Conservation (phyloP, 2,113 vertebrate species). For the Cygnus buccinator region DNA sequence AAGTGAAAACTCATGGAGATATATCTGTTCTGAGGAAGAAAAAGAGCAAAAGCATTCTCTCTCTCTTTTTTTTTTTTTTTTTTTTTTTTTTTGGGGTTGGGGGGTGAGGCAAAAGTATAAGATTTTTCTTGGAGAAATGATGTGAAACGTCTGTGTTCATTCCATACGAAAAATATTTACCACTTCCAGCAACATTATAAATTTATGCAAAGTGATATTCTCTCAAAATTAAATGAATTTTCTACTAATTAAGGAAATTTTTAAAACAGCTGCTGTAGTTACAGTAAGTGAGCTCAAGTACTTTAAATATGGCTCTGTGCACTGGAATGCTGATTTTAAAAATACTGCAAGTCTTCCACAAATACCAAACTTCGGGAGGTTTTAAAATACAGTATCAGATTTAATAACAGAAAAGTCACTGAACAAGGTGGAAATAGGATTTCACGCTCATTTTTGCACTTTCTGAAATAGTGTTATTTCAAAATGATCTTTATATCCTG, state of each 20-base stretch:
- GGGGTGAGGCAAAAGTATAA: fast-evolving
- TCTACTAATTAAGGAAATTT: background rate
- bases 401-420: background rate
- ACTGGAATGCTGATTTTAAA: background rate
- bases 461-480: background rate
- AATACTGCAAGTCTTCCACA: background rate
- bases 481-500: background rate
- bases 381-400: background rate
- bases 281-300: background rate
- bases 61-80: background rate
- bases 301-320: background rate
- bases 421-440: background rate
- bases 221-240: background rate
- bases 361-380: background rate
- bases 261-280: background rate
- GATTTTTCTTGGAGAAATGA: background rate
- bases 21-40: background rate
- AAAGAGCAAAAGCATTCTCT: background rate
- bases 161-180: background rate
- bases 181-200: background rate
- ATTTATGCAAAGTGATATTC: background rate
- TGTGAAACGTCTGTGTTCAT: background rate
- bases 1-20: background rate
- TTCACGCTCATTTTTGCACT: background rate
- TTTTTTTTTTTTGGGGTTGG: background rate